Conservation (phyloP, 2,888 invertebrate species). For the Tenthredo notha region DNA sequence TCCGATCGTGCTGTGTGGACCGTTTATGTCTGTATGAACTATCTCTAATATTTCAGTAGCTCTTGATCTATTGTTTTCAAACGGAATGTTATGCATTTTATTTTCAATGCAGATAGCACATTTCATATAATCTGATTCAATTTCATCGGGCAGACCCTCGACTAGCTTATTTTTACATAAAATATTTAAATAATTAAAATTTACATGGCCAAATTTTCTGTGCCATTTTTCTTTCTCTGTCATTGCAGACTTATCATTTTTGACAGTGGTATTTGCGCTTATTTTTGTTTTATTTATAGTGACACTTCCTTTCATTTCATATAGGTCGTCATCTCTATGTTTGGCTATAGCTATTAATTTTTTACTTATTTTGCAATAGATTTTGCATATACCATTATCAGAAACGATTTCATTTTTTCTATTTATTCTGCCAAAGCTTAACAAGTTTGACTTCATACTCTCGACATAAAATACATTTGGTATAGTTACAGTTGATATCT, state of each 20-base stretch:
- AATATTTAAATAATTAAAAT: not conserved
- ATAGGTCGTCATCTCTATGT: not conserved
- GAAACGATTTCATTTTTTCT: not conserved
- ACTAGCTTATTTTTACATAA: not conserved
- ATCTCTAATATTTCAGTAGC: not conserved
- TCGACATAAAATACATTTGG: not conserved
- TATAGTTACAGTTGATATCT: not conserved
- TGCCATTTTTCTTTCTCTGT: not conserved
- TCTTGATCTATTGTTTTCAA: not conserved
- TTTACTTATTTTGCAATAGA: not conserved
- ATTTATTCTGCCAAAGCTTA: not conserved
- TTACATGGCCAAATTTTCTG: not conserved
- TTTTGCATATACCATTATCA: not conserved
- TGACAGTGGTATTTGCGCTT: not conserved
- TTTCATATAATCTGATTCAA: not conserved
- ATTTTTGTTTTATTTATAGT: not conserved
- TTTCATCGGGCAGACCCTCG: not conserved
- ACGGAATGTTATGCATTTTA: not conserved
- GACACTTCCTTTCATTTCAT: not conserved
- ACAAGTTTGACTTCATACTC: not conserved
- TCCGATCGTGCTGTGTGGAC: not conserved
- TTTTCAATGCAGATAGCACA: not conserved
- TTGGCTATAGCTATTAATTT: not conserved
- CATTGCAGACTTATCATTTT: not conserved
- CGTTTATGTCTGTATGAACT: not conserved